Base-by-base conservation (phyloP, 2,797 vertebrate species). In the Pogoniulus pusillus region DNA sequence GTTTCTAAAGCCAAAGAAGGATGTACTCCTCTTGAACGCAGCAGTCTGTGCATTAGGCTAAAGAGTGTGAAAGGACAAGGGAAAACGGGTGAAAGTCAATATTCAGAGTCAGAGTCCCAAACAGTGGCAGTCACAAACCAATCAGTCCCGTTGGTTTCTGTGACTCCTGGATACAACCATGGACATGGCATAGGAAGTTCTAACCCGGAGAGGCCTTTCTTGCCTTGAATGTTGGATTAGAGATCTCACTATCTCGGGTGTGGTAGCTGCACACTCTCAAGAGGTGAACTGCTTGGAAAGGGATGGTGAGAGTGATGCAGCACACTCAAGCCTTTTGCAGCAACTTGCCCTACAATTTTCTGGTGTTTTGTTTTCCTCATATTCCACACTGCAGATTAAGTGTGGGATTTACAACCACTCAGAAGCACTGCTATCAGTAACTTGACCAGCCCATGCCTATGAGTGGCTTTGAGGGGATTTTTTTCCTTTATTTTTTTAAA, bases 181-280 rank as follows among this genome's bases (percentile, higher is more conserved):
- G 65, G 54, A 15, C 37, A 3, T 1, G 5, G 30, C 5, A 8
- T 10, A 43, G 23, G 55, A 71, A 82, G 43, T 22, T 34, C 1
- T 1, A 63, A 65, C 41, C 9, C 30, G 68, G 47, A 9, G 19
- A 55, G 65, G 47, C 22, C 35, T 64, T 53, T 23, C 64, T 41
- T 70, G 30, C 9, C 23, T 54, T 29, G 26, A 35, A 49, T 3
- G 9, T 18, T 62, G 74, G 45, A 39, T 85, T 58, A 39, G 49
- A 47, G 34, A 47, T 5, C 16, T 58, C 11, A 4, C 11, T 24
- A 0, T 7, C 15, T 45, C 62, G 34, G 57, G 5, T 1, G 0
- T 1, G 22, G 70, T 59, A 58, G 41, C 37, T 73, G 34, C 18
- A 41, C 34, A 47, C 15, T 43, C 43, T 30, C 0, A 1, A 10